A percentile compares a stretch with the other conserved stretches of the same genome.
Evolutionary conservation across 37 sponge, comb jelly and placozoan species (phyloP).

Genomic region (Cliona cf. orientalis): DNA sequence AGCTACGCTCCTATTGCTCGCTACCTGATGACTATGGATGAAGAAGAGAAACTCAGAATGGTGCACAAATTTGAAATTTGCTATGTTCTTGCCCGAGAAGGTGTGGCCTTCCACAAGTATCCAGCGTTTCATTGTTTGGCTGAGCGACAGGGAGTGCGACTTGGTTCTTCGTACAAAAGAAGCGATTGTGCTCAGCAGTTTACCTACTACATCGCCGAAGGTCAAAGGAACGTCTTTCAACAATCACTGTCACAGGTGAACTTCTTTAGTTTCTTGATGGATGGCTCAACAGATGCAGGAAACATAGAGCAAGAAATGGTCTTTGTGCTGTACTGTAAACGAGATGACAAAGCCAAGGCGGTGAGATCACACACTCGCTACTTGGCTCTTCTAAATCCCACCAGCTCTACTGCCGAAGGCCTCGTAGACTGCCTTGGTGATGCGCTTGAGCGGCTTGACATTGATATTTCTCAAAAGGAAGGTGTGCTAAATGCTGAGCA

Average conservation of each 20-base stretch:
- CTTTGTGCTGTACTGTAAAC: not conserved
- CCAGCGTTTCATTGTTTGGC: conserved; percentile 29
- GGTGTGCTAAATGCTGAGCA: conserved; percentile 19
- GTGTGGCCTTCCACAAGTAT: conserved; percentile 44
- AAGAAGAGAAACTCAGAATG: conserved; percentile 23
- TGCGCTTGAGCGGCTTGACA: conserved; percentile 30
- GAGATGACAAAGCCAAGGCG: not conserved
- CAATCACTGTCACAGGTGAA: not conserved
- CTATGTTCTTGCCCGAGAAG: conserved; percentile 57
- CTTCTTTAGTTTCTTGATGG: conserved; percentile 76
- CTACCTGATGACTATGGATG: conserved; percentile 16
- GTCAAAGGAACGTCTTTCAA: not conserved
- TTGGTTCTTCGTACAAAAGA: conserved; percentile 33
- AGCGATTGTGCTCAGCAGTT: conserved; percentile 4
- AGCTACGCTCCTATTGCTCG: conserved; percentile 53
- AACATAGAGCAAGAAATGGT: conserved; percentile 54
- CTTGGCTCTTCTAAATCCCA: conserved; percentile 6
- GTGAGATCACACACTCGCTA: conserved; percentile 25
- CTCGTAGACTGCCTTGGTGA: conserved; percentile 34
- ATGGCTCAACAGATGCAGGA: conserved; percentile 58
- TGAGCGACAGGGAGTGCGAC: conserved; percentile 43
- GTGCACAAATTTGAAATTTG: conserved; percentile 51
- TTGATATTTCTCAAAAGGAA: conserved; percentile 34
- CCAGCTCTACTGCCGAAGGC: conserved; percentile 44
- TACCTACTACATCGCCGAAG: conserved; percentile 24